Conservation (phyloP, 1,140 invertebrate species). For the Pseudoatta argentina region DNA sequence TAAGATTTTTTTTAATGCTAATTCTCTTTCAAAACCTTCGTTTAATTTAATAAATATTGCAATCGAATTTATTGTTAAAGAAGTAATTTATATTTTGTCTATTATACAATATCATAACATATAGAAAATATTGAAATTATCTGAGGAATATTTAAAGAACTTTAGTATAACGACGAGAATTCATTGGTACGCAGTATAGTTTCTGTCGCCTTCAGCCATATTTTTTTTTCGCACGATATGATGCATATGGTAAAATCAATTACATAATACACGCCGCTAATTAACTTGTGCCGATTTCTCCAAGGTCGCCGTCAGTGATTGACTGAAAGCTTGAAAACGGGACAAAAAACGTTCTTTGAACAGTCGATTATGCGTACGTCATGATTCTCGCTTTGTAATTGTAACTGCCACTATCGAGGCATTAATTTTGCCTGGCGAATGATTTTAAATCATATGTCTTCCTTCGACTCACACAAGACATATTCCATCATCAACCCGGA, state of each 20-base stretch:
- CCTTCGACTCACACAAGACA: slow-evolving; percentile 27
- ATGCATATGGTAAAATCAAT: slow-evolving; percentile 55
- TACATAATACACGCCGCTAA: slow-evolving; percentile 57
- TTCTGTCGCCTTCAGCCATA: slow-evolving; percentile 17
- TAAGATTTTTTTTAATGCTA: background rate
- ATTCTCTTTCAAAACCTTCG: background rate
- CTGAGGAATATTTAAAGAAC: background rate
- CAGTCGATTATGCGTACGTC: slow-evolving; percentile 28
- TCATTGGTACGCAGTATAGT: slow-evolving; percentile 6
- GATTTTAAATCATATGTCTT: slow-evolving; percentile 53
- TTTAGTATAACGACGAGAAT: background rate
- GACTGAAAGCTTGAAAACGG: slow-evolving; percentile 13
- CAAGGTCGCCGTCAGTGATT: slow-evolving; percentile 48
- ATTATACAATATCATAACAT: background rate
- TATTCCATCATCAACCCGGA: slow-evolving; percentile 31
- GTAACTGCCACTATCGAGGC: slow-evolving; percentile 49
- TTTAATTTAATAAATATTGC: background rate
- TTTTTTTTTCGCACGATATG: slow-evolving; percentile 42
- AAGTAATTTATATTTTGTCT: background rate
- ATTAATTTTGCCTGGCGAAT: slow-evolving; percentile 51
- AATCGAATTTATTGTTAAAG: background rate
- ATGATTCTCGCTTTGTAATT: slow-evolving; percentile 53
- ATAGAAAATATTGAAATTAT: background rate
- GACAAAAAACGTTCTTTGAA: slow-evolving; percentile 42
- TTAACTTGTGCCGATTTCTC: slow-evolving; percentile 66